phyloP scores from a whole-genome alignment of 2,888 invertebrate genomes.

The Ametastegia equiseti region DNA sequence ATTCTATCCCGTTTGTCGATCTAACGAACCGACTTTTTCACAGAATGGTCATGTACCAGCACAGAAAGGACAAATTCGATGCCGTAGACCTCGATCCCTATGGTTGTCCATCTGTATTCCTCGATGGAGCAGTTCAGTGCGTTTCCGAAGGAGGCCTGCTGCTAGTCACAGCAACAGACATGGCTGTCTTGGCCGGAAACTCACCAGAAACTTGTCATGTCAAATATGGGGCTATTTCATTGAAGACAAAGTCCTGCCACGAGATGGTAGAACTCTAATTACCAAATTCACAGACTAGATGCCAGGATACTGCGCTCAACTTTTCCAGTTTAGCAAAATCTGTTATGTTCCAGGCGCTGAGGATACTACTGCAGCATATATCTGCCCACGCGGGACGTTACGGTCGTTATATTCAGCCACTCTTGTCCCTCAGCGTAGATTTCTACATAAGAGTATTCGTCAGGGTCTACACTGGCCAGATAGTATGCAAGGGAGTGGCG shows the following conservation, averaged over 20 bases:
- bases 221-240: constrained; percentile 95
- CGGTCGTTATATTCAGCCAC: constrained; percentile 93
- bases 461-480: constrained; percentile 87
- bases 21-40: constrained; percentile 58
- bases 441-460: constrained; percentile 98
- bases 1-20: not conserved
- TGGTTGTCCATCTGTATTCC: constrained; percentile 94
- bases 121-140: constrained; percentile 92
- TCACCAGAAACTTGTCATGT: constrained; percentile 94
- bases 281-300: not conserved
- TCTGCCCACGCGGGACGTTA: constrained; percentile 96
- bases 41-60: constrained; percentile 92
- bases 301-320: constrained; percentile 15
- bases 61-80: constrained; percentile 86
- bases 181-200: constrained; percentile 97
- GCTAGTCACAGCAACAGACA: constrained; percentile 97
- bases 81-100: constrained; percentile 98
- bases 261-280: constrained; percentile 87
- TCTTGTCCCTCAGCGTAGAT: constrained; percentile 95
- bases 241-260: constrained; percentile 93
- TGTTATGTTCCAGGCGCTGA: constrained; percentile 84
- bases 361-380: constrained; percentile 94
- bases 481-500: constrained; percentile 90
- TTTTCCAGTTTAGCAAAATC: not conserved
- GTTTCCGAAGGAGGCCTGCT: constrained; percentile 90